Percentiles rank a stretch among this genome's conserved stretches.
phyloP scores from a whole-genome alignment of 1,140 invertebrate species.

The Acromyrmex heyeri region DNA sequence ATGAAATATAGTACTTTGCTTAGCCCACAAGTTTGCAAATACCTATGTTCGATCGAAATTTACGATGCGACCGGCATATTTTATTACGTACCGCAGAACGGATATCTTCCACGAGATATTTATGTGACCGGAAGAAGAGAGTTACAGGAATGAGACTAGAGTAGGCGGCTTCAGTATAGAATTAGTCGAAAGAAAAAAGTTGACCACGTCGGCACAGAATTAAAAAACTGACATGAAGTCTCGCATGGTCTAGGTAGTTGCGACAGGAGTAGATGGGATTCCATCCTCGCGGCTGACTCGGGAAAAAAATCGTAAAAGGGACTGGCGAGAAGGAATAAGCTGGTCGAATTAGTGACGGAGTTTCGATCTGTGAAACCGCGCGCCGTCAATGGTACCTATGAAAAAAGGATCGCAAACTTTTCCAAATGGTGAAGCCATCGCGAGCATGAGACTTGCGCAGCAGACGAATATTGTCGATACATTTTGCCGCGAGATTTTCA shows the following conservation, averaged over 20 bases:
- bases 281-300: neutral
- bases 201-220: constrained; percentile 1
- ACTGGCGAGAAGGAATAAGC: constrained; percentile 43
- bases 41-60: constrained; percentile 78
- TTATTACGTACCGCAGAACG: constrained; percentile 83
- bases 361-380: constrained; percentile 34
- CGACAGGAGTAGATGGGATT: constrained; percentile 42
- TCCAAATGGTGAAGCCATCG: constrained; percentile 25
- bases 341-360: constrained; percentile 25
- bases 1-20: constrained; percentile 58
- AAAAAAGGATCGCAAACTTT: constrained; percentile 53
- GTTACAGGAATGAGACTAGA: neutral
- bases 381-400: neutral
- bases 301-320: constrained; percentile 25
- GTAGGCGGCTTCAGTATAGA: constrained; percentile 22
- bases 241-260: constrained; percentile 24
- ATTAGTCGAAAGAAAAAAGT: constrained; percentile 43
- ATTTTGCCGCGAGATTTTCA: neutral
- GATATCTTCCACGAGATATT: constrained; percentile 82
- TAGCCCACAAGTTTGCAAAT: constrained; percentile 74
- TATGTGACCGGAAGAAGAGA: constrained; percentile 78
- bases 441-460: constrained; percentile 1
- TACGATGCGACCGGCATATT: constrained; percentile 84
- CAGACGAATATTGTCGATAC: neutral
- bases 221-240: constrained; percentile 41